Percentiles rank a stretch among this genome's conserved stretches.
These are phyloP conservation scores for Ornithorhynchus anatinus DNA, from an alignment of 2,113 vertebrate species.

Conservation along the genomic window DNA sequence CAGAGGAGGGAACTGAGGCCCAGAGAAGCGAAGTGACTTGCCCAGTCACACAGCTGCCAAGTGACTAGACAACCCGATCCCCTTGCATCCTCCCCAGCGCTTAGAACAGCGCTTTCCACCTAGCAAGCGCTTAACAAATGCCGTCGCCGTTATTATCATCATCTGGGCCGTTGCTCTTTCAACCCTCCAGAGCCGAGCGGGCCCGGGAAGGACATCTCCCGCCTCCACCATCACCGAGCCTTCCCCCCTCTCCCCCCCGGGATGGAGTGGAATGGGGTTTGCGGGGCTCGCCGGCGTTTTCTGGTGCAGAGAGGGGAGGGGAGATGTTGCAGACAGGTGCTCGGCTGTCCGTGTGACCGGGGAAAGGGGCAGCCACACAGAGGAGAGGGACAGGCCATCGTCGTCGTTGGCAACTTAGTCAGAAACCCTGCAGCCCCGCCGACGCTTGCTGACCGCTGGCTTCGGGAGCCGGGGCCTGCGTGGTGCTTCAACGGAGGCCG, in stretches of 20 bases:
- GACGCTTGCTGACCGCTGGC: constrained; percentile 22
- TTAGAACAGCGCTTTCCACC: no score
- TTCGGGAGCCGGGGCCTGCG: constrained; percentile 9
- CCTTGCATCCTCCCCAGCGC: no score
- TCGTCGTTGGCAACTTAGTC: neutral
- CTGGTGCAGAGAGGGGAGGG: neutral
- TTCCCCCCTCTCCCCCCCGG: neutral
- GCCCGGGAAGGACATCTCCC: neutral
- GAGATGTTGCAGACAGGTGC: constrained; percentile 74
- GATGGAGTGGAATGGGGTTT: neutral
- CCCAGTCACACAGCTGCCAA: no score
- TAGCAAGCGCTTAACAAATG: no score
- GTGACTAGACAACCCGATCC: no score
- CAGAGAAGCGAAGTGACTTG: no score
- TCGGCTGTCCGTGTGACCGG: constrained; percentile 66
- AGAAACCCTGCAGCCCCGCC: constrained; percentile 11
- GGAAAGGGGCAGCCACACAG: constrained; percentile 19
- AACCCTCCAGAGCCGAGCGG: neutral
- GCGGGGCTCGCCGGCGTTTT: neutral
- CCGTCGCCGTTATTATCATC: no score
- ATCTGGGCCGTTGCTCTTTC: neutral
- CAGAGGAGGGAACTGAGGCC: no score
- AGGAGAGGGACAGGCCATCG: neutral
- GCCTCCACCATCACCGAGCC: neutral
- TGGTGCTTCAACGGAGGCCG: constrained; percentile 48